Evolutionary conservation across 2,888 invertebrate genomes (phyloP).

Genomic region (Micoletzkya japonica): DNA sequence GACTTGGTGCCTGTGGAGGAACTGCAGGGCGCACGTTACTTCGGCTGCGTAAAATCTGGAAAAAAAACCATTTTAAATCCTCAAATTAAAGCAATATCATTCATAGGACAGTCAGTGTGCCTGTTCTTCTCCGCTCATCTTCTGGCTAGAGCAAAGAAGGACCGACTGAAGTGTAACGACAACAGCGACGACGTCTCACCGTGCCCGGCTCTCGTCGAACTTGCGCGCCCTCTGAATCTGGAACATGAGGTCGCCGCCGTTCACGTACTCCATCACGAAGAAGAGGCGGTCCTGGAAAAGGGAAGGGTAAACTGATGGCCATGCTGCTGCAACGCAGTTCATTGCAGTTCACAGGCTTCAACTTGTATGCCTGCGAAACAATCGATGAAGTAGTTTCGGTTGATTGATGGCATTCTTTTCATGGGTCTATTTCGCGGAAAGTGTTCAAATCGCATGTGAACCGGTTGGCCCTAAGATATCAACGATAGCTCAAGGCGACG

Average conservation of each 20-base stretch:
- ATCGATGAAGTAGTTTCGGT: too few relatives aligned
- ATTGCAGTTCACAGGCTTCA: not conserved
- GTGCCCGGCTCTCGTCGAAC: constrained; percentile 90
- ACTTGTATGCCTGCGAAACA: not conserved
- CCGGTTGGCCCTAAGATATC: too few relatives aligned
- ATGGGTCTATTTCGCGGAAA: too few relatives aligned
- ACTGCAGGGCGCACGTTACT: constrained; percentile 94
- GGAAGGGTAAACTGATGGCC: not conserved
- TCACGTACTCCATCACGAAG: constrained; percentile 99
- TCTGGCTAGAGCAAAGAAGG: not conserved
- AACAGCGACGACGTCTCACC: constrained; percentile 66
- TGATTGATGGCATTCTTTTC: too few relatives aligned
- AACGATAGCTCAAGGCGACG: too few relatives aligned
- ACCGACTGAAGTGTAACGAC: not conserved
- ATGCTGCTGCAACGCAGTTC: not conserved
- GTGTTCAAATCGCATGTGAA: too few relatives aligned
- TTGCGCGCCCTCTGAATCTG: constrained; percentile 97
- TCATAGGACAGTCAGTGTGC: too few relatives aligned
- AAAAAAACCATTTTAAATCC: not conserved
- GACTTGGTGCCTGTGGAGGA: constrained; percentile 92
- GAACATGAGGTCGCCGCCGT: constrained; percentile 81
- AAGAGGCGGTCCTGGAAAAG: constrained; percentile 79
- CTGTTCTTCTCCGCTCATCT: too few relatives aligned
- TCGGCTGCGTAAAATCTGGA: constrained; percentile 89
- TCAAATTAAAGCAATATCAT: too few relatives aligned